These are phyloP conservation scores for Bombus balteatus DNA, from an alignment of 1,140 invertebrate species.

Conservation along the genomic window DNA sequence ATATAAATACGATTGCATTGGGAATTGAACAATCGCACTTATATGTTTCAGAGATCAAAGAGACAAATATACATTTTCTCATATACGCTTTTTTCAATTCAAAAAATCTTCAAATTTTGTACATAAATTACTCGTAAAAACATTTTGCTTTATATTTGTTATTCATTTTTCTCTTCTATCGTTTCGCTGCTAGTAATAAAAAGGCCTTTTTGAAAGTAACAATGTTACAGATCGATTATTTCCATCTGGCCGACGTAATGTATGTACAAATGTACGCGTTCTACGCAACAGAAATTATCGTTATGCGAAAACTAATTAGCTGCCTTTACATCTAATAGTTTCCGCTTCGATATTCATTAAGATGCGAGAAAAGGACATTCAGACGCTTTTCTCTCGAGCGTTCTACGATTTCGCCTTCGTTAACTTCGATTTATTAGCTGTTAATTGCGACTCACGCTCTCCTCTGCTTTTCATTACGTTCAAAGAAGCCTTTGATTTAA, in stretches of 20 bases:
- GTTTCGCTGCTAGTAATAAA: too few relatives aligned
- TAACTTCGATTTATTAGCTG: constrained; percentile 38
- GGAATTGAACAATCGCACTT: too few relatives aligned
- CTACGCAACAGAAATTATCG: background rate
- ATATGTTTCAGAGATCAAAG: too few relatives aligned
- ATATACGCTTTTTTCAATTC: too few relatives aligned
- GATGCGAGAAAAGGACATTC: background rate
- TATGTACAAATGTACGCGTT: background rate
- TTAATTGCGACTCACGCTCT: constrained; percentile 20
- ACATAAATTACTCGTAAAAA: too few relatives aligned
- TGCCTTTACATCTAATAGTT: background rate
- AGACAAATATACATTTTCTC: too few relatives aligned
- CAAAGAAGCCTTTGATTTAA: background rate
- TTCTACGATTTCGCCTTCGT: constrained; percentile 15
- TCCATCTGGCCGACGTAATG: background rate
- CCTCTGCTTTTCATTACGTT: background rate
- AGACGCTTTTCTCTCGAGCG: background rate
- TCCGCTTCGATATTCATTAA: constrained; percentile 19
- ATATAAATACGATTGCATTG: too few relatives aligned
- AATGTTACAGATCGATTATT: background rate
- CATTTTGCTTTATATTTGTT: too few relatives aligned
- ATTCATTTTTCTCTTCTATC: too few relatives aligned
- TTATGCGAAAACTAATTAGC: constrained; percentile 2
- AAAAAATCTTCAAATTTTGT: too few relatives aligned
- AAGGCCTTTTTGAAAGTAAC: too few relatives aligned